Evolutionary conservation across 2,888 invertebrate genomes (phyloP).

Genomic region (Tineola bisselliella): DNA sequence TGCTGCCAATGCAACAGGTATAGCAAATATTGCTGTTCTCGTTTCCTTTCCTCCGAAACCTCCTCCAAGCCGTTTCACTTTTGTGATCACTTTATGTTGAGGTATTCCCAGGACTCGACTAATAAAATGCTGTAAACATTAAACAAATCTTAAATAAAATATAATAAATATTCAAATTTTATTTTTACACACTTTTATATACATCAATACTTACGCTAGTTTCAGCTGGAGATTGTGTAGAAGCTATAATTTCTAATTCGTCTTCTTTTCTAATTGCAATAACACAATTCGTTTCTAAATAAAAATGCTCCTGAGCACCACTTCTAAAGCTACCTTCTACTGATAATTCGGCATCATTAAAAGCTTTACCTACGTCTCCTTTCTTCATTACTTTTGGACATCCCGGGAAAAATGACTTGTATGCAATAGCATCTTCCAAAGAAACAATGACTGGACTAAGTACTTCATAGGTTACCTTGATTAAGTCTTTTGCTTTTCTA

Average conservation of each 20-base stretch:
- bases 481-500: slow-evolving; percentile 79
- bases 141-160: slow-evolving; percentile 4
- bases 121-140: slow-evolving; percentile 62
- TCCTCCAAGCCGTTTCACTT: slow-evolving; percentile 84
- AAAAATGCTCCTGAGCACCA: slow-evolving; percentile 91
- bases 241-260: slow-evolving; percentile 84
- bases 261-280: slow-evolving; percentile 77
- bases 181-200: slow-evolving; percentile 15
- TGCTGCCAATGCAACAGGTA: slow-evolving; percentile 80
- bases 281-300: slow-evolving; percentile 80
- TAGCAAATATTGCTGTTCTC: slow-evolving; percentile 64
- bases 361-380: slow-evolving; percentile 74
- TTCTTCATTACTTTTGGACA: slow-evolving; percentile 64
- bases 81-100: slow-evolving; percentile 72
- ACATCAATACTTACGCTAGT: slow-evolving; percentile 37
- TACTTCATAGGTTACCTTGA: slow-evolving; percentile 82
- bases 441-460: slow-evolving; percentile 81
- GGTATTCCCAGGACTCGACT: slow-evolving; percentile 72
- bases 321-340: slow-evolving; percentile 75
- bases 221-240: slow-evolving; percentile 84
- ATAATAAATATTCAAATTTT: not conserved
- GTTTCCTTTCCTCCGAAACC: slow-evolving; percentile 92
- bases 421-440: slow-evolving; percentile 85
- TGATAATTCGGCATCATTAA: slow-evolving; percentile 72
- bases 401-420: slow-evolving; percentile 72